These are phyloP conservation scores for Clarias gariepinus DNA, from an alignment of 2,113 vertebrate species.

Conservation along the genomic window DNA sequence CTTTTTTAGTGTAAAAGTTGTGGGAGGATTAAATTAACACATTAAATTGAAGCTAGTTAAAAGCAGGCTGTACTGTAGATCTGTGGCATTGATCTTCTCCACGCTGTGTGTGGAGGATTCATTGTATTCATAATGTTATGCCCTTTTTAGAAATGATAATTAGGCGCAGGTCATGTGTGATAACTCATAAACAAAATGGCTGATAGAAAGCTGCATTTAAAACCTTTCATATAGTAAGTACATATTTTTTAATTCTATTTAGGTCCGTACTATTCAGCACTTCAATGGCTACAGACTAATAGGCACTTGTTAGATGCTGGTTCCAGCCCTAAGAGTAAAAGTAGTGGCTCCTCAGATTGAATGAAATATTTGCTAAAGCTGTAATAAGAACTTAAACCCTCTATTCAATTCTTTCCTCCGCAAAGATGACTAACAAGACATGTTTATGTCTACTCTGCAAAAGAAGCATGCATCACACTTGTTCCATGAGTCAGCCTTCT, in stretches of 20 bases:
- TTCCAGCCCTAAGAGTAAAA: constrained; percentile 11
- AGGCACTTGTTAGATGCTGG: constrained; percentile 7
- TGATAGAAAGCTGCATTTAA: not conserved
- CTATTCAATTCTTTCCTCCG: constrained; percentile 19
- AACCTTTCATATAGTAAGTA: not conserved
- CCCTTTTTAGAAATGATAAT: not conserved
- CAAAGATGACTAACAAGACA: constrained; percentile 23
- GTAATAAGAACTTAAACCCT: constrained; percentile 30
- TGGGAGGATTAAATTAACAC: not conserved
- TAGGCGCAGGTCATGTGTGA: not conserved
- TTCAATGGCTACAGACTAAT: constrained; percentile 25
- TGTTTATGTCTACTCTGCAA: constrained; percentile 8
- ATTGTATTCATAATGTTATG: not conserved
- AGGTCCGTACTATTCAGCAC: not conserved
- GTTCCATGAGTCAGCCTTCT: not conserved
- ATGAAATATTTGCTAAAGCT: constrained; percentile 23
- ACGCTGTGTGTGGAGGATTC: not conserved
- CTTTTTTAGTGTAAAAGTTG: not conserved
- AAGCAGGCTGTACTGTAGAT: not conserved
- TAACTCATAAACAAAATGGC: not conserved
- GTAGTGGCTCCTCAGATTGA: constrained; percentile 1
- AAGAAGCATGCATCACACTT: constrained; percentile 1
- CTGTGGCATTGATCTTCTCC: not conserved
- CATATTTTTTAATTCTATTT: not conserved
- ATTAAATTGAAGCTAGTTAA: not conserved